Evolutionary conservation across 64 coral and sea anemone species (phyloP).

Genomic region (Acropora tenuis): DNA sequence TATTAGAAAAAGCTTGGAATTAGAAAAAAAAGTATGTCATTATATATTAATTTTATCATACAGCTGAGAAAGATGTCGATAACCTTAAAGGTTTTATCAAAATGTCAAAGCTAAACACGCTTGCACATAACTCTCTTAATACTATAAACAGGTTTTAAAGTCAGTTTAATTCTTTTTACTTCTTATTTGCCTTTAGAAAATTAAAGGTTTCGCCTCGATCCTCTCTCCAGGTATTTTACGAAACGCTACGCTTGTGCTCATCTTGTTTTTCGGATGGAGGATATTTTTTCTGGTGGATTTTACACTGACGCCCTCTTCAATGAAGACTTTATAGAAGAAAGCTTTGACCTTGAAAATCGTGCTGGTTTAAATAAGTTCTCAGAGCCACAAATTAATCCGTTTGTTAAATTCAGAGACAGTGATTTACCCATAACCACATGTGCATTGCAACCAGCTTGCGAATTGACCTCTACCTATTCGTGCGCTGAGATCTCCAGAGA

Average conservation of each 20-base stretch:
- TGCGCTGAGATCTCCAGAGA: background rate
- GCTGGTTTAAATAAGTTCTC: background rate
- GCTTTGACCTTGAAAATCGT: constrained; percentile 1
- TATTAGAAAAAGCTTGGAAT: background rate
- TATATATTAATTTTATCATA: too few species aligned
- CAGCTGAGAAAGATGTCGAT: too few species aligned
- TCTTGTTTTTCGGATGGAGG: constrained; percentile 1
- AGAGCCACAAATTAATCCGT: background rate
- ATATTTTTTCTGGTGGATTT: constrained; percentile 7
- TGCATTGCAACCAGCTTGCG: background rate
- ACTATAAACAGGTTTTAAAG: too few species aligned
- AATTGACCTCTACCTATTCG: background rate
- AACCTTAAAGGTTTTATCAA: too few species aligned
- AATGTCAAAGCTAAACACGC: too few species aligned
- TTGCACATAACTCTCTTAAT: too few species aligned
- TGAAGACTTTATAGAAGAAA: background rate
- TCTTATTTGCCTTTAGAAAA: background rate
- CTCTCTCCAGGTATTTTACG: background rate
- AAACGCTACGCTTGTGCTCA: background rate
- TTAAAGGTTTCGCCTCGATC: background rate
- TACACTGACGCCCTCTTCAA: constrained; percentile 8
- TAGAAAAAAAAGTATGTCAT: too few species aligned
- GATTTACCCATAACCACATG: background rate
- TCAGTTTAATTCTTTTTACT: background rate
- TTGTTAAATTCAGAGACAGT: constrained; percentile 22